Evolutionary conservation across 2,113 vertebrate genomes (phyloP), one percentile per base, ranked within the genome.

Genomic region (Thryonomys swinderianus): DNA sequence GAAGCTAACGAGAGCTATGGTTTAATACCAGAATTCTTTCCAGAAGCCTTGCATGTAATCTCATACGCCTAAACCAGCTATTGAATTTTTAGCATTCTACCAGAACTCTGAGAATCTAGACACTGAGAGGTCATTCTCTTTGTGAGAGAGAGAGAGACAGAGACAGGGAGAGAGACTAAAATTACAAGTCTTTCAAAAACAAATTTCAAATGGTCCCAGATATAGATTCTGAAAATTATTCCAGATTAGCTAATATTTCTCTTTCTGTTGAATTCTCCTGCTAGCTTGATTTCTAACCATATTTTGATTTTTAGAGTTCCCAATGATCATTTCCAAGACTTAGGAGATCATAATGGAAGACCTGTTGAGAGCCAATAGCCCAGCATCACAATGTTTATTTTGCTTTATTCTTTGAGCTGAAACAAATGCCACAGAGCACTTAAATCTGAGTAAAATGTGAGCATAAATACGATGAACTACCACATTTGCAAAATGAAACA

Each of bases 141-240:
- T 23, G n/a, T 30, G 42, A 40, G 27, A 9, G 71, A 21, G 55
- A 40, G 25, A 23, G 34, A 71, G 66, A n/a, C 66, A 55, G 51
- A 42, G 27, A 67, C 61, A 62, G 11, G n/a, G 32, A 57, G 25
- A 51, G 23, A 17, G 14, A n/a, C 90, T 97, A 94, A 69, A 85
- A 82, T 67, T 78, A 95, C 25, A 91, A 81, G 85, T 74, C 96
- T 97, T 93, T 92, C 0, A 95, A 97, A 85, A 97, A 96, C 55
- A 74, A 69, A 96, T 97, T 84, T 84, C 92, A 91, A 96, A 42
- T 76, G 80, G 21, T 96, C 92, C 90, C 85, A 96, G 66, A 86
- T 94, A 91, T 7, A 96, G 61, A 64, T 25, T 80, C 69, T 95
- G 82, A 93, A 84, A 97, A 90, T 85, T 59, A 30, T 91, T 61